These are phyloP conservation scores for Pegoplata infirma DNA, from an alignment of 2,888 invertebrate genomes.

Conservation along the genomic window DNA sequence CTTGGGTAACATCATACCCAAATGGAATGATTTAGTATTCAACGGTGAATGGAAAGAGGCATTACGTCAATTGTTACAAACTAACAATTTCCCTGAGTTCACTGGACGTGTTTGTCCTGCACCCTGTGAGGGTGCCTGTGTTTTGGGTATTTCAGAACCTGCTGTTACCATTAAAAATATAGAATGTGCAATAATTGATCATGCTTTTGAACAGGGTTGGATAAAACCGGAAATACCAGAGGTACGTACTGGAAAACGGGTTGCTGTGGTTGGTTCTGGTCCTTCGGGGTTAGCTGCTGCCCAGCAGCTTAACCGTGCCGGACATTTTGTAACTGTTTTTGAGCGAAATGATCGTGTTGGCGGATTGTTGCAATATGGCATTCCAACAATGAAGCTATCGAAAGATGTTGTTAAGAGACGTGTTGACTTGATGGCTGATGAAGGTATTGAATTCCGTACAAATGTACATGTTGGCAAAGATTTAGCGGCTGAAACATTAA, in stretches of 20 bases:
- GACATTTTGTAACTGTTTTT: constrained; percentile 97
- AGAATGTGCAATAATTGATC: constrained; percentile 98
- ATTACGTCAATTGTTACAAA: constrained; percentile 93
- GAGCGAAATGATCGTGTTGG: constrained; percentile 97
- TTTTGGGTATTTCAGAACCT: constrained; percentile 95
- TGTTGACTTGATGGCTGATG: constrained; percentile 89
- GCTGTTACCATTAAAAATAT: constrained; percentile 99
- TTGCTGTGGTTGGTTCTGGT: constrained; percentile 96
- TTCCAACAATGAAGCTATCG: constrained; percentile 98
- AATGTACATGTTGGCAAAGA: constrained; percentile 95
- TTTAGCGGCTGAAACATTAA: constrained; percentile 85
- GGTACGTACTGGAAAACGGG: constrained; percentile 86
- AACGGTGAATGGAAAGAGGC: constrained; percentile 96
- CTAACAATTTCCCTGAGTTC: constrained; percentile 99
- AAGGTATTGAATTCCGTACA: constrained; percentile 94
- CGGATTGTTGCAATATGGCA: constrained; percentile 97
- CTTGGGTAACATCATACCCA: constrained; percentile 98
- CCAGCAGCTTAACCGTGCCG: constrained; percentile 96
- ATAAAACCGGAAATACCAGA: constrained; percentile 89
- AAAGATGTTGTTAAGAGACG: constrained; percentile 95
- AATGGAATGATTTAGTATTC: constrained; percentile 99
- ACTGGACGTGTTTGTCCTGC: constrained; percentile 97
- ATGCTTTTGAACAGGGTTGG: constrained; percentile 98
- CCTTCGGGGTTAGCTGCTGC: constrained; percentile 97
- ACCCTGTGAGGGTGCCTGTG: constrained; percentile 99